Evolutionary conservation across 2,888 invertebrate genomes (phyloP), one percentile per base, ranked within the genome.

Genomic region (Drosophila pegasa): DNA sequence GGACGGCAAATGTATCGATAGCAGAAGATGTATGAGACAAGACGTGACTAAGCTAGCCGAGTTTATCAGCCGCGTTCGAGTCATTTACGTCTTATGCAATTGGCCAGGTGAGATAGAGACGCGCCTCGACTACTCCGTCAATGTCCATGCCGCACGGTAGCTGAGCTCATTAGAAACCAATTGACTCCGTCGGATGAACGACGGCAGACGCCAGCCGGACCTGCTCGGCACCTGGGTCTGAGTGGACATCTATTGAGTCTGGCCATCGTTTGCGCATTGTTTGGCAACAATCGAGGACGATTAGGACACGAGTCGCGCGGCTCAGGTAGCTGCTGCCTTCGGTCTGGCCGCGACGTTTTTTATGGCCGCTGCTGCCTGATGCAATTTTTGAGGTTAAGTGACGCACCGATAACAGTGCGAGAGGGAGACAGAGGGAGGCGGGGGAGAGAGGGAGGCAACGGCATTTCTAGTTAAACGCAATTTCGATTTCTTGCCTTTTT

Each of bases 81-180:
- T 22, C 14, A n/a, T 41, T 51, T 27, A 40, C 47, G 54, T 43
- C 33, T 65, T 48, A 38, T 62, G 47, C 31, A 62, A 56, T 40
- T 41, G 31, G 12, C n/a, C 31, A 33, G 22, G 22, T 31, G 54
- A 41, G 54, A 12, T 41, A 25, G 31, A 55, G 54, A 27, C 27
- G 12, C 50, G 18, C 20, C 10, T 54, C 25, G 20, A 10, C 10
- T 40, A 18, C 35, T 35, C 16, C 33, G 64, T 64, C 64, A 48
- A 55, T 55, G 66, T 47, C 45, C 56, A 65, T 40, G 43, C 25
- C 16, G 16, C 16, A 62, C 71, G 52, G 82, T 67, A 73, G 82
- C 79, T 84, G 71, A 85, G 82, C 83, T 79, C 83, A 85, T 84
- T 85, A 84, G 82, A 82, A 87, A 84, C 87, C 86, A 84, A 87